Percentiles rank a stretch among this genome's conserved stretches.
Evolutionary conservation across 2,113 vertebrate genomes (phyloP).

Genomic region (Lophura nycthemera): DNA sequence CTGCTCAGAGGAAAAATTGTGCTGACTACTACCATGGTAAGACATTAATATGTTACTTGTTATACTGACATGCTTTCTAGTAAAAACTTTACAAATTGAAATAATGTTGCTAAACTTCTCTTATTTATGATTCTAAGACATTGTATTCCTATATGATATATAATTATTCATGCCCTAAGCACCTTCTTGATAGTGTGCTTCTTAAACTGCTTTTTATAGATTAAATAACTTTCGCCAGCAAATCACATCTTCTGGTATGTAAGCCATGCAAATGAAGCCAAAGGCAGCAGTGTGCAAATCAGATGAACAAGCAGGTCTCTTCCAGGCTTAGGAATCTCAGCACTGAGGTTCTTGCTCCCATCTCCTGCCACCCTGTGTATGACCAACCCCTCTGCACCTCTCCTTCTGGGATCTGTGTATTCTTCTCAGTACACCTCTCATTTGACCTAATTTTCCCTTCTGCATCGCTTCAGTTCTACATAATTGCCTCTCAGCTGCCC

Average conservation of each 20-base stretch:
- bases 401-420: neutral
- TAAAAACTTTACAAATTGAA: conserved; percentile 45
- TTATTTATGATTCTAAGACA: conserved; percentile 37
- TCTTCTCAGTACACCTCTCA: neutral
- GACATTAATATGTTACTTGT: conserved; percentile 20
- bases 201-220: conserved; percentile 36
- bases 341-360: neutral
- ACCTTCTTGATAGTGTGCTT: neutral
- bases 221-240: conserved; percentile 6
- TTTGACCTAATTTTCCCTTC: neutral
- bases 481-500: neutral
- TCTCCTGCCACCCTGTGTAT: neutral
- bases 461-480: neutral
- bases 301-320: neutral
- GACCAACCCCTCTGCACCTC: neutral
- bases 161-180: conserved; percentile 1
- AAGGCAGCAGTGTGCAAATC: neutral
- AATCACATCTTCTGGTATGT: neutral
- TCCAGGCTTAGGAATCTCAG: neutral
- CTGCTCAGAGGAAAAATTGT: conserved; percentile 25
- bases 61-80: neutral
- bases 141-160: neutral
- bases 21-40: conserved; percentile 43
- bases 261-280: neutral
- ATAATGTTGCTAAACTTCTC: conserved; percentile 10